Conservation (phyloP, 2,113 vertebrate species). For the Tupaia chinensis region DNA sequence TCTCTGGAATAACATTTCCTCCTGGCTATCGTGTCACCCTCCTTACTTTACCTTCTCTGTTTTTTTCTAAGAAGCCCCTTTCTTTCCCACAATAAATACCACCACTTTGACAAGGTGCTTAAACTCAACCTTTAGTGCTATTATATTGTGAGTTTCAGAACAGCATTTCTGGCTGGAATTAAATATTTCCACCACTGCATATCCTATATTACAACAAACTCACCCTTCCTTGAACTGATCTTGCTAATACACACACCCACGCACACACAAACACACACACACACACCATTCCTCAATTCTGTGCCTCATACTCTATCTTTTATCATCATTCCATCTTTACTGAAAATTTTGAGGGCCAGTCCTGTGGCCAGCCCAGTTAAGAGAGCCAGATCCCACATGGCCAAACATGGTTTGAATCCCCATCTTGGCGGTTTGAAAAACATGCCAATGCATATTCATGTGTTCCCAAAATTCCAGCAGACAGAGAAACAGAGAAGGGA, state of each 20-base stretch:
- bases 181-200: background rate
- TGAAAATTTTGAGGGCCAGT: background rate
- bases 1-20: background rate
- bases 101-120: background rate
- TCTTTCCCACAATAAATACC: background rate
- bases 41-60: background rate
- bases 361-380: too few species aligned
- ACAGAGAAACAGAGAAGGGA: too few species aligned
- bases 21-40: background rate
- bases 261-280: background rate
- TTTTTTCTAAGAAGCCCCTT: background rate
- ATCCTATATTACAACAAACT: background rate
- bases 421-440: too few species aligned
- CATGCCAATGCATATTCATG: too few species aligned
- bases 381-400: too few species aligned
- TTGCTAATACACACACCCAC: background rate
- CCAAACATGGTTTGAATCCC: too few species aligned
- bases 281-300: background rate
- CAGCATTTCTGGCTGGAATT: background rate
- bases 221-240: background rate
- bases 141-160: background rate
- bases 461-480: too few species aligned
- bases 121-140: background rate
- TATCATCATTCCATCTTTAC: background rate
- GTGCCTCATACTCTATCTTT: background rate